These are phyloP conservation scores for Philereme vetulata DNA, from an alignment of 2,888 invertebrate species.

Conservation along the genomic window DNA sequence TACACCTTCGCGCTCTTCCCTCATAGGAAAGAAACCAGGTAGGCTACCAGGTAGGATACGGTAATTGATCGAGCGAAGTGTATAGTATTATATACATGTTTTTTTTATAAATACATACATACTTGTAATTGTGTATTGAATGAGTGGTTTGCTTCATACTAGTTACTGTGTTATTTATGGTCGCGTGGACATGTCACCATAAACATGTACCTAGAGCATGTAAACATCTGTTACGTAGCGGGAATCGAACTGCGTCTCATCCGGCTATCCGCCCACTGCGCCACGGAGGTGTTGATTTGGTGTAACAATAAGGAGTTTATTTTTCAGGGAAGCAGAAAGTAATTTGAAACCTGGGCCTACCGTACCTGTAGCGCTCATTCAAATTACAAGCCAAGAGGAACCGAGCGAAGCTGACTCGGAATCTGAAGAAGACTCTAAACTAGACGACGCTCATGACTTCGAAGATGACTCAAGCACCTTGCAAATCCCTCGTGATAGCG, in stretches of 20 bases:
- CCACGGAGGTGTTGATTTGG: neutral
- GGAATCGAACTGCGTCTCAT: neutral
- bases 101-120: too few relatives aligned
- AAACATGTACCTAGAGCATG: too few relatives aligned
- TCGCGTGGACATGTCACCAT: too few relatives aligned
- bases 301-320: too few relatives aligned
- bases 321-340: too few relatives aligned
- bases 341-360: neutral
- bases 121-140: too few relatives aligned
- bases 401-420: neutral
- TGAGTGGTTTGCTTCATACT: too few relatives aligned
- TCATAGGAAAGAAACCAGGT: constrained; percentile 45
- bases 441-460: neutral
- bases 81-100: too few relatives aligned
- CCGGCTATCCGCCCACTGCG: neutral
- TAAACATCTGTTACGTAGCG: neutral
- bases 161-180: too few relatives aligned
- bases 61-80: too few relatives aligned
- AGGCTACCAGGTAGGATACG: neutral
- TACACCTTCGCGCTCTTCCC: constrained; percentile 66
- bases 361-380: neutral
- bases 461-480: neutral
- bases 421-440: neutral
- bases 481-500: too few relatives aligned
- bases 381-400: neutral